Evolutionary conservation across 2,113 vertebrate genomes (phyloP), one percentile per base, ranked within the genome.

Genomic region (Delphinus delphis): DNA sequence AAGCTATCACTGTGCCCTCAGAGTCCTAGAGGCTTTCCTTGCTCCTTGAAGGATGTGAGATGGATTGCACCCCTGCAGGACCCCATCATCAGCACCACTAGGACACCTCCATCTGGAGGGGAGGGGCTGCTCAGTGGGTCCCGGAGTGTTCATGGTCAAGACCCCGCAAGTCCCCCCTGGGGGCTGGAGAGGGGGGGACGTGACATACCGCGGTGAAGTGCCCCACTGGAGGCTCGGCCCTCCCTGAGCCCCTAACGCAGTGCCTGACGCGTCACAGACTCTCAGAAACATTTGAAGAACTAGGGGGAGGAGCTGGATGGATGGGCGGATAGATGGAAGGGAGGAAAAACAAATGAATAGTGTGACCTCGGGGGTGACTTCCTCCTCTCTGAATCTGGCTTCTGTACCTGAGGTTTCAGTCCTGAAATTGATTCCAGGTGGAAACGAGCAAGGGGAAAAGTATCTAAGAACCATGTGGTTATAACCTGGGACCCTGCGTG

Each of bases 401-500:
- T 28, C 58, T 33, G 36, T n/a, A 6, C 10, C 73, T 63, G 33
- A 50, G 62, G 20, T 41, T 38, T n/a, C 15, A 10, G 38, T 3
- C 53, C 63, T n/a, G 94, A 20, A 70, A n/a, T 38, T 8, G 70
- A 38, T 20, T n/a, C 65, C 55, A 23, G 36, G 74, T 8, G 4
- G 83, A 55, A 58, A 10, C 1, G 6, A 63, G 3, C 12, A 4
- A 67, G 36, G 21, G 21, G 58, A 33, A 63, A 41, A 3, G 6
- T 15, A 6, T 41, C 38, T 53, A 17, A 50, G 63, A 20, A 20
- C 38, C 1, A 1, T 1, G 33, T 25, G 60, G 28, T 41, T 11
- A 3, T 8, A 2, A 28, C 1, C 33, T 0, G 33, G 50, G 65
- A 31, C 20, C 4, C 2, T 31, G 58, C 50, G 1, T 0, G 8